Percentiles rank a stretch among this genome's conserved stretches.
These are phyloP conservation scores for Diglossa brunneiventris DNA, from an alignment of 2,113 vertebrate species.

Conservation along the genomic window DNA sequence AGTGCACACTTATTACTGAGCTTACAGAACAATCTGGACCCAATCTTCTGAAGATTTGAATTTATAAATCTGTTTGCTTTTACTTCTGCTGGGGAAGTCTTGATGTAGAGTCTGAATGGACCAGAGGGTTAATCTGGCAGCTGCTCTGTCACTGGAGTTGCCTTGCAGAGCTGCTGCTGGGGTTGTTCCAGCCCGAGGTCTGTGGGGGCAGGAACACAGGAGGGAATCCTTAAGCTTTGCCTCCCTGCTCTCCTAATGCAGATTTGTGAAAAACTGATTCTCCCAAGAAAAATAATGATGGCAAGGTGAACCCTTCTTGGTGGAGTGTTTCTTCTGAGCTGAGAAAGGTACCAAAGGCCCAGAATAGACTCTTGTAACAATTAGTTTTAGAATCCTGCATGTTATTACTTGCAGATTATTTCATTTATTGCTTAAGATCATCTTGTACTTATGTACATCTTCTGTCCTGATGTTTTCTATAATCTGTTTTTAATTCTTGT, in stretches of 20 bases:
- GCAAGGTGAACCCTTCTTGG: background rate
- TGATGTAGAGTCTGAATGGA: background rate
- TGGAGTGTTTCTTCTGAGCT: background rate
- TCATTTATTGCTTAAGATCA: background rate
- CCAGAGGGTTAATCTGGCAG: background rate
- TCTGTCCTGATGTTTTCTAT: background rate
- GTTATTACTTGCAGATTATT: background rate
- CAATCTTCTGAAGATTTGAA: background rate
- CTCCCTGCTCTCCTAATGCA: background rate
- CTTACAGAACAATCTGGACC: background rate
- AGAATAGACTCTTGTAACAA: background rate
- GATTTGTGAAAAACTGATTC: background rate
- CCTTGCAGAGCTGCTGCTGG: background rate
- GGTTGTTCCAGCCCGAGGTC: background rate
- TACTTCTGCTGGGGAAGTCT: background rate
- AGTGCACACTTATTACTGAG: background rate
- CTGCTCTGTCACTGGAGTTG: background rate
- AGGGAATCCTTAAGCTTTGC: background rate
- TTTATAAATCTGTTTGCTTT: constrained; percentile 6
- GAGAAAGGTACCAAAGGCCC: background rate
- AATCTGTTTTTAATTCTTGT: constrained; percentile 7
- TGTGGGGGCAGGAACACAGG: background rate
- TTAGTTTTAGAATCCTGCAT: background rate
- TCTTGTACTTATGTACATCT: background rate
- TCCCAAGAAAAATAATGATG: background rate